A percentile compares a stretch with the other conserved stretches of the same genome.
Conservation (phyloP, 2,888 invertebrate genomes). For the Apamea sordens region DNA sequence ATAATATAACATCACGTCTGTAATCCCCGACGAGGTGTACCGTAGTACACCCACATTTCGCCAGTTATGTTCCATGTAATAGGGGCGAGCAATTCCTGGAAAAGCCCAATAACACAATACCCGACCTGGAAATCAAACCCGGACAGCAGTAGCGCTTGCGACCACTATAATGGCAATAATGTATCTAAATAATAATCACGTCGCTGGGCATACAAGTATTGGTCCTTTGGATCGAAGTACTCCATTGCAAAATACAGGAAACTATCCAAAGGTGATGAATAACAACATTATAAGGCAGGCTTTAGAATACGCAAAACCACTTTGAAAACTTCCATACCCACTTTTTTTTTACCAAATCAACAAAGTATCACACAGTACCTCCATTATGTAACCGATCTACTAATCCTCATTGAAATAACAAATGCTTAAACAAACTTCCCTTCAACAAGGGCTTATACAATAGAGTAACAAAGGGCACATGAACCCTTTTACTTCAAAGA, state of each 20-base stretch:
- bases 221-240: neutral
- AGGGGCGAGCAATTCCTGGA: neutral
- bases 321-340: conserved; percentile 12
- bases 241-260: conserved; percentile 2
- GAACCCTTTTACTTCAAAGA: conserved; percentile 43
- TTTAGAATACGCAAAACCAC: conserved; percentile 4
- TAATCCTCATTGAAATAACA: conserved; percentile 64
- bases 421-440: conserved; percentile 55
- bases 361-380: conserved; percentile 48
- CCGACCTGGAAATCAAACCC: neutral
- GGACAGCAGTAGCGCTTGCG: neutral
- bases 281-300: neutral
- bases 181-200: neutral
- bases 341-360: conserved; percentile 18
- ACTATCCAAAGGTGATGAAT: neutral
- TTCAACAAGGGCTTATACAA: conserved; percentile 49
- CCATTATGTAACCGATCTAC: conserved; percentile 57
- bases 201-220: neutral
- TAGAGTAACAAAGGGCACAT: conserved; percentile 52
- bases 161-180: neutral
- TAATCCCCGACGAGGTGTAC: neutral
- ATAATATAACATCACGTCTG: neutral
- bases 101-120: neutral
- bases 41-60: too few species aligned
- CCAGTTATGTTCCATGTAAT: too few species aligned